These are phyloP conservation scores for Neuroterus valhalla DNA, from an alignment of 1,140 invertebrate species.

Conservation along the genomic window DNA sequence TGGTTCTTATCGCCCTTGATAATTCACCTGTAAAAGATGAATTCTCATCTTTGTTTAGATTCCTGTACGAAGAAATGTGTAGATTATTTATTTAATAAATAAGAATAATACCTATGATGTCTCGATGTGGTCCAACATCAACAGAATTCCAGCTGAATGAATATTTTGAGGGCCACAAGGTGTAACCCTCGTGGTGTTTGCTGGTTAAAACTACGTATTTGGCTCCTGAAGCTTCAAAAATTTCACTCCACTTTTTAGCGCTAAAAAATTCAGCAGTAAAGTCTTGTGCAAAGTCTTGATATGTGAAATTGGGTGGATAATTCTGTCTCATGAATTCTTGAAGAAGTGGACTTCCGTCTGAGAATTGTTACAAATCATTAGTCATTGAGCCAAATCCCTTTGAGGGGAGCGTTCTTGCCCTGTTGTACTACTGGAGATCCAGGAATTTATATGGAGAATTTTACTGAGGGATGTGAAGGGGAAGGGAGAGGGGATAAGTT, in stretches of 20 bases:
- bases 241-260: constrained; percentile 82
- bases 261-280: constrained; percentile 90
- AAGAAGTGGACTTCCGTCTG: constrained; percentile 26
- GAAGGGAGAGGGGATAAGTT: too few species aligned
- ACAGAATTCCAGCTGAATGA: constrained; percentile 93
- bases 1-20: constrained; percentile 79
- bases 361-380: too few species aligned
- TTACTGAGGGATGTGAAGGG: too few species aligned
- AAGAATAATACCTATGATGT: constrained; percentile 80
- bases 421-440: too few species aligned
- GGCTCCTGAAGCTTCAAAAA: constrained; percentile 85
- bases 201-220: constrained; percentile 92
- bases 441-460: too few species aligned
- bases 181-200: constrained; percentile 95
- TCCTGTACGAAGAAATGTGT: background rate
- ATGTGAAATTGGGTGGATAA: constrained; percentile 85
- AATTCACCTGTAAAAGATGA: constrained; percentile 78
- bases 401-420: too few species aligned
- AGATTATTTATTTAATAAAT: constrained; percentile 23
- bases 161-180: constrained; percentile 89
- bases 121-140: constrained; percentile 88
- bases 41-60: background rate
- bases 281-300: constrained; percentile 88
- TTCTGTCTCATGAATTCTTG: constrained; percentile 82
- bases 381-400: too few species aligned